Evolutionary conservation across 2,888 invertebrate species (phyloP).

Genomic region (Periphyllus acericola): DNA sequence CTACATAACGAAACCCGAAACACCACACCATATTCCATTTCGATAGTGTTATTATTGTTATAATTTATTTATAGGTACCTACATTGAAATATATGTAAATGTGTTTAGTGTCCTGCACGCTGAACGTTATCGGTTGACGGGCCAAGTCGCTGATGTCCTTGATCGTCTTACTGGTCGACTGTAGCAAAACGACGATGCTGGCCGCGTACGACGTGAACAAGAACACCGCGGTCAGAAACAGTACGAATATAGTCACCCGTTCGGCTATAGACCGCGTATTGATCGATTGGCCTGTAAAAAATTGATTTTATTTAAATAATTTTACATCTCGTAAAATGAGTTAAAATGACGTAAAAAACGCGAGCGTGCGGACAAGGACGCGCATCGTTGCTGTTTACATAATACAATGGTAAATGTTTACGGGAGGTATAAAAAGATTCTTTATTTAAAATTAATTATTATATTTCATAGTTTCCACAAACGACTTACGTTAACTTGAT

Average conservation of each 20-base stretch:
- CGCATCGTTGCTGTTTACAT: too few species aligned
- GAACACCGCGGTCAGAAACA: conserved; percentile 76
- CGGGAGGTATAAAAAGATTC: too few species aligned
- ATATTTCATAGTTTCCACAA: too few species aligned
- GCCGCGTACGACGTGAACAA: conserved; percentile 81
- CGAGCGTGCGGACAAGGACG: too few species aligned
- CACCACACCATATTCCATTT: too few species aligned
- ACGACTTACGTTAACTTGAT: too few species aligned
- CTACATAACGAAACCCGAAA: too few species aligned
- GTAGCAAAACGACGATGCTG: conserved; percentile 79
- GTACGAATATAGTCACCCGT: conserved; percentile 74
- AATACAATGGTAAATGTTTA: too few species aligned
- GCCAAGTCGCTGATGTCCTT: conserved; percentile 74
- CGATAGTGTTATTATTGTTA: too few species aligned
- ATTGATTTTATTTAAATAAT: neutral
- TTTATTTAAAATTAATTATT: too few species aligned
- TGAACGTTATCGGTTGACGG: conserved; percentile 75
- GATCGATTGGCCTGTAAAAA: neutral
- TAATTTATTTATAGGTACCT: conserved; percentile 68
- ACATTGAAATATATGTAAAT: conserved; percentile 77
- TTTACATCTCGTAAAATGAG: too few species aligned
- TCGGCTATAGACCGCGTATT: conserved; percentile 68
- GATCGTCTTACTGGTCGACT: conserved; percentile 78
- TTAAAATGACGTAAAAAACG: too few species aligned
- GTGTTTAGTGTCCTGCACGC: conserved; percentile 77